Base-by-base conservation (phyloP, 1,140 invertebrate species). In the Leptonema lineaticorne region DNA sequence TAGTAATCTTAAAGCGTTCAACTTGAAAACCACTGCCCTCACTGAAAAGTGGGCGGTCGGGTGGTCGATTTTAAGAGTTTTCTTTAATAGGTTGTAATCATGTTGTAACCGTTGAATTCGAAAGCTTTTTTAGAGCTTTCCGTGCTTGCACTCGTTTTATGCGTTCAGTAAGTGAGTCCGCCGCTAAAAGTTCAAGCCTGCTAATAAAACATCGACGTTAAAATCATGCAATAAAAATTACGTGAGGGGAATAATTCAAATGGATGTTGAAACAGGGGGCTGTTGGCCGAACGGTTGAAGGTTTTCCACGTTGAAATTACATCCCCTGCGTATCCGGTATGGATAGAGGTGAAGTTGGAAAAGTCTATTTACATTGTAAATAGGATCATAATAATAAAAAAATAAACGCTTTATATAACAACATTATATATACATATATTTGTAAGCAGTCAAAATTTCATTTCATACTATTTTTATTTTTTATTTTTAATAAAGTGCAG, bases 141-240 rank as follows among this genome's bases (percentile, higher is more conserved):
- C 28, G 1, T n/a, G 20, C 57, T 53, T 59, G 57, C 57, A 59
- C 18, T 37, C 57, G 57, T 59, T 59, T 59, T 18, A 59, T 59
- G 57, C 57, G 57, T 59, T 59, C 26, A 14, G 57, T 53, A 18
- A 26, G 18, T 53, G 56, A 27, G 24, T 29, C 14, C 24, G 28
- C 56, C 27, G 30, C 59, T 62, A 37, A 62, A 62, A 62, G 59
- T 45, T 62, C 7, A 27, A n/a, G 30, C 30, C 22, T 27, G 30
- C 59, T 62, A 62, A 62, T 62, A 62, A 62, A 62, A 62, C 59
- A 62, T 45, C 33, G 59, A 33, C 37, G 59, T 62, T 62, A 62
- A 62, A 62, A 62, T 62, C 33, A 14, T n/a, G 59, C 59, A 45
- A 62, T 62, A 62, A 62, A 62, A 62, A 62, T 62, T 62, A 62